Percentiles rank a stretch among this genome's conserved stretches.
Evolutionary conservation across 2,888 invertebrate genomes (phyloP).

Genomic region (Diarsia dahlii): DNA sequence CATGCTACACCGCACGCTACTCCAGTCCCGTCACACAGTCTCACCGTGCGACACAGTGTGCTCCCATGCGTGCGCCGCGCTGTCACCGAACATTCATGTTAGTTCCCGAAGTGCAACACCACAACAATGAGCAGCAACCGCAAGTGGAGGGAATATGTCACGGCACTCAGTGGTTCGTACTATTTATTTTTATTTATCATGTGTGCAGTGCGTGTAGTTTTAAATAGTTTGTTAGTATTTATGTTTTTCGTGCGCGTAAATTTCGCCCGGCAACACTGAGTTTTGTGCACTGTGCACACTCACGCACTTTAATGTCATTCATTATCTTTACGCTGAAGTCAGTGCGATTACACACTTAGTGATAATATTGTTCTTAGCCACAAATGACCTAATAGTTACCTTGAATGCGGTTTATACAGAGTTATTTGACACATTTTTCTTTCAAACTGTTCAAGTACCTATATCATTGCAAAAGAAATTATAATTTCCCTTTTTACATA

Average conservation of each 20-base stretch:
- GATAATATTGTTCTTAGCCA: slow-evolving; percentile 7
- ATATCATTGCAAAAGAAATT: not conserved
- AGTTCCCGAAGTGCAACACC: slow-evolving; percentile 79
- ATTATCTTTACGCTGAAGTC: slow-evolving; percentile 48
- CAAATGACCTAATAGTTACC: slow-evolving; percentile 10
- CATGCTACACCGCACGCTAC: slow-evolving; percentile 73
- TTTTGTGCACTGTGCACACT: slow-evolving; percentile 60
- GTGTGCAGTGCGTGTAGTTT: slow-evolving; percentile 48
- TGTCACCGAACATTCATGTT: slow-evolving; percentile 85
- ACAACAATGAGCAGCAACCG: slow-evolving; percentile 84
- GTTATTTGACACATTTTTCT: slow-evolving; percentile 1
- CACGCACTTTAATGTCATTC: slow-evolving; percentile 42
- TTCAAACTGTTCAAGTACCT: not conserved
- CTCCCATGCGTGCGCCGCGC: slow-evolving; percentile 75
- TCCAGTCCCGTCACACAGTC: slow-evolving; percentile 70
- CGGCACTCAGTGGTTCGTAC: slow-evolving; percentile 88
- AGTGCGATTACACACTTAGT: slow-evolving; percentile 9
- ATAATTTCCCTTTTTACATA: not conserved
- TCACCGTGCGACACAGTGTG: slow-evolving; percentile 71
- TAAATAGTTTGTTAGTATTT: slow-evolving; percentile 54
- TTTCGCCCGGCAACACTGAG: slow-evolving; percentile 64
- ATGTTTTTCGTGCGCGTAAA: slow-evolving; percentile 48
- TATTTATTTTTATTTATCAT: slow-evolving; percentile 71
- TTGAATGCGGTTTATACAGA: not conserved
- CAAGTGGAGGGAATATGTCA: slow-evolving; percentile 89